Evolutionary conservation across 2,113 vertebrate species (phyloP), one percentile per base, ranked within the genome.

Genomic region (Chinchilla lanigera): DNA sequence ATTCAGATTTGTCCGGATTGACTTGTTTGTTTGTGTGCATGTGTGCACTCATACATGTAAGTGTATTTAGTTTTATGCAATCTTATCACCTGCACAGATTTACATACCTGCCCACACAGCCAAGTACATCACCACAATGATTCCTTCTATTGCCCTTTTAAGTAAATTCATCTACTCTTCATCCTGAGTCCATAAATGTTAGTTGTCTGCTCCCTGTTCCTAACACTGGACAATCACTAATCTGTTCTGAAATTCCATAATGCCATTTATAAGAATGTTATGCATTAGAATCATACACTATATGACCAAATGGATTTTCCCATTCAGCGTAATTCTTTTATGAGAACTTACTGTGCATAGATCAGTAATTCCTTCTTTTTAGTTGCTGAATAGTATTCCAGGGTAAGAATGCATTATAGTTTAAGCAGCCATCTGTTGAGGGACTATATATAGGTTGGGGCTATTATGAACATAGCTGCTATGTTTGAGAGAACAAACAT

Each of bases 21-120:
- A 30, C 33, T 81, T n/a, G 65, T 52, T 33, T 17, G 12, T 8
- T 3, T 26, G 60, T 30, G 47, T 33, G 60, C 10, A 41, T 26
- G 26, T 56, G 26, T 7, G 33, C 50, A 50, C 30, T 38, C 0
- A 24, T 0, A 20, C 6, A 38, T 3, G 4, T 26, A 16, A 4
- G 50, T 26, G 2, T 20, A 82, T 56, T 69, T 84, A 81, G 24
- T 20, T 69, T 77, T 83, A 60, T 58, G 19, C 7, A 73, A 12
- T 58, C 54, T 80, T 73, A 54, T 50, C 58, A n/a, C 24, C 33
- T 52, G 5, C 38, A 56, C 1, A 28, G 60, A 65, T 54, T 75
- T 44, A 35, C 7, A 5, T 33, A 26, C 33, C 54, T 16, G 61
- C 33, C 4, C 47, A 7, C 8, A 58, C 0, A 44, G 60, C 20